Percentiles rank a stretch among this genome's conserved stretches.
Conservation (phyloP, 23 tunicate genomes). For the Trididemnum nubilum region DNA sequence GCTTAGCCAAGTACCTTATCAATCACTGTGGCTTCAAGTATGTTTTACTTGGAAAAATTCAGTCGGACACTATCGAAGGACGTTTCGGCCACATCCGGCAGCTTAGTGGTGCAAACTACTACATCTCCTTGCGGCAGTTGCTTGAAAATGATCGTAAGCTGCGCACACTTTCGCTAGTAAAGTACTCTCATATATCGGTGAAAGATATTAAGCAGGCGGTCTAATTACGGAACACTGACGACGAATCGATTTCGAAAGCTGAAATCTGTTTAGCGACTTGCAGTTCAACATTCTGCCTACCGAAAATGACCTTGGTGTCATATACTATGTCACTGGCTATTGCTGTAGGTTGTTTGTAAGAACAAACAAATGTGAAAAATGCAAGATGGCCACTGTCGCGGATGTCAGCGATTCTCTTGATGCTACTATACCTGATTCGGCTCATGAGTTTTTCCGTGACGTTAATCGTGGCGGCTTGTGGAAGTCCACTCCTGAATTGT, state of each 20-base stretch:
- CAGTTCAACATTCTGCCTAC: slow-evolving; percentile 18
- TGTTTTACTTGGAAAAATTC: background rate
- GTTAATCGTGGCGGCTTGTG: too few species aligned
- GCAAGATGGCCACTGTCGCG: background rate
- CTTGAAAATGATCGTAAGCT: slow-evolving; percentile 9
- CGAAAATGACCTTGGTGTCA: slow-evolving; percentile 14
- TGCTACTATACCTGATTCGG: too few species aligned
- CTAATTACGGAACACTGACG: background rate
- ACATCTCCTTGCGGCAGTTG: slow-evolving; percentile 10
- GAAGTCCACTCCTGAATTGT: background rate
- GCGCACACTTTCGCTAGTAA: slow-evolving; percentile 2
- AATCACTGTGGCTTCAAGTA: slow-evolving; percentile 14
- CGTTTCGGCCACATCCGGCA: background rate
- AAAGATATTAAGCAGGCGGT: slow-evolving; percentile 14
- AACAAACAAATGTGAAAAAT: background rate
- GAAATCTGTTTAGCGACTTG: slow-evolving; percentile 13
- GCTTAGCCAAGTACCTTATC: slow-evolving; percentile 8
- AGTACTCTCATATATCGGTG: slow-evolving; percentile 7
- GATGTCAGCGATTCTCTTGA: background rate
- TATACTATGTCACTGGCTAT: slow-evolving; percentile 7
- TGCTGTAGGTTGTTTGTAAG: background rate
- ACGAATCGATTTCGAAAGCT: background rate
- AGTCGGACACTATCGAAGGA: background rate
- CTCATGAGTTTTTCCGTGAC: too few species aligned
- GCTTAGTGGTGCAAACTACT: slow-evolving; percentile 28